phyloP scores from a whole-genome alignment of 1,140 invertebrate genomes.

The Batillaria attramentaria region DNA sequence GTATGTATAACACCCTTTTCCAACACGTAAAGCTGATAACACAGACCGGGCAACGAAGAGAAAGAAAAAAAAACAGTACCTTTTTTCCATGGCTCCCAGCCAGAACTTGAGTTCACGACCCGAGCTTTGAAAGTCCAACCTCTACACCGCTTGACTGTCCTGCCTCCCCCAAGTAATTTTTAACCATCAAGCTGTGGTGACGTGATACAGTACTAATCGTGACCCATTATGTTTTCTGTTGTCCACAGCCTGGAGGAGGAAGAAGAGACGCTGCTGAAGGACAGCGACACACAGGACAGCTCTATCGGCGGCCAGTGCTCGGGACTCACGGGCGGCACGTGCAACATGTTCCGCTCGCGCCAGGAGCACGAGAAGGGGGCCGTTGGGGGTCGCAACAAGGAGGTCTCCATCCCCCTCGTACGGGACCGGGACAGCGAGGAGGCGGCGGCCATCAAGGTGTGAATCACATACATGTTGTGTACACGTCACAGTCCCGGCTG shows the following conservation, averaged over 20 bases:
- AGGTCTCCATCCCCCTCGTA: slow-evolving; percentile 26
- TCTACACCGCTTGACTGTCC: neutral
- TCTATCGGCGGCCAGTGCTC: neutral
- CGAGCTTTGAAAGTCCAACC: neutral
- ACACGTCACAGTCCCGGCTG: no score
- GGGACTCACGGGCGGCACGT: neutral
- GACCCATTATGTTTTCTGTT: neutral
- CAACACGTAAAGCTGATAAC: neutral
- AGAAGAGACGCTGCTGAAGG: slow-evolving; percentile 32
- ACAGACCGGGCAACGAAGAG: no score
- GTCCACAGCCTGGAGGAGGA: slow-evolving; percentile 27
- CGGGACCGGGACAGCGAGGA: slow-evolving; percentile 24
- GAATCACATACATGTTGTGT: neutral
- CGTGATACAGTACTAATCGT: neutral
- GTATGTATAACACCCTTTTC: neutral
- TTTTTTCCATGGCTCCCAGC: no score
- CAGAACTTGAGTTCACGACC: neutral
- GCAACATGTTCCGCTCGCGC: slow-evolving; percentile 26
- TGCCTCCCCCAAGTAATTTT: neutral
- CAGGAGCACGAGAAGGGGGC: slow-evolving; percentile 16
- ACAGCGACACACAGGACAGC: slow-evolving; percentile 25
- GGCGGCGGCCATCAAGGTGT: slow-evolving; percentile 29
- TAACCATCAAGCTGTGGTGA: no score
- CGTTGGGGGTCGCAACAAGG: slow-evolving; percentile 21
- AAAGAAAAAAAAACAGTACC: no score